These are phyloP conservation scores for Leptopterna dolabrata DNA, from an alignment of 2,888 invertebrate species.

Conservation along the genomic window DNA sequence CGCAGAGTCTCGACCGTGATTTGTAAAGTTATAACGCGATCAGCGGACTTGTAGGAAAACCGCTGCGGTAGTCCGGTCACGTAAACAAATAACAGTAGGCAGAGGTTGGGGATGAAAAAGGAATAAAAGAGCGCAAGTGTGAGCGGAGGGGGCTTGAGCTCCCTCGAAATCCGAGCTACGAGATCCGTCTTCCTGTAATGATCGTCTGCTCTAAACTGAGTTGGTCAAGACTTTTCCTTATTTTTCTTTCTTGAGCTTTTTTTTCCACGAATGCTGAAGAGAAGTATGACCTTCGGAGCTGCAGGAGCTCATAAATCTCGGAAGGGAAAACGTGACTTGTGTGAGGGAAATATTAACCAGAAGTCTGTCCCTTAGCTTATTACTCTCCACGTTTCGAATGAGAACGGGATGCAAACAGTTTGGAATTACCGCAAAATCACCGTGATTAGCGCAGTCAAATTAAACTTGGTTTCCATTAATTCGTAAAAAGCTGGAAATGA, in stretches of 20 bases:
- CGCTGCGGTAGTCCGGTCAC: not conserved
- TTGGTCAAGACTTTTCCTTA: not conserved
- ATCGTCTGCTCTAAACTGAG: not conserved
- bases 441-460: too few species aligned
- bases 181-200: not conserved
- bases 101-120: not conserved
- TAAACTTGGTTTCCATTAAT: too few species aligned
- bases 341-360: not conserved
- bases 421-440: too few species aligned
- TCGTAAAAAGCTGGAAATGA: too few species aligned
- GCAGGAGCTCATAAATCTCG: not conserved
- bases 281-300: not conserved
- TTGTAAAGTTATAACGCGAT: conserved; percentile 42
- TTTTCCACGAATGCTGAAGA: not conserved
- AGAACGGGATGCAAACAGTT: too few species aligned
- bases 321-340: not conserved
- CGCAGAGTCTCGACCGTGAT: conserved; percentile 18
- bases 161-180: not conserved
- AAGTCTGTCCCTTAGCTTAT: not conserved
- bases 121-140: not conserved
- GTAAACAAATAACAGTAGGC: conserved; percentile 11
- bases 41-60: not conserved
- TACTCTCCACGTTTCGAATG: not conserved
- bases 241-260: not conserved
- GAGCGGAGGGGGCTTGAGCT: not conserved